Evolutionary conservation across 2,113 vertebrate genomes (phyloP).

Genomic region (Reinhardtius hippoglossoides): DNA sequence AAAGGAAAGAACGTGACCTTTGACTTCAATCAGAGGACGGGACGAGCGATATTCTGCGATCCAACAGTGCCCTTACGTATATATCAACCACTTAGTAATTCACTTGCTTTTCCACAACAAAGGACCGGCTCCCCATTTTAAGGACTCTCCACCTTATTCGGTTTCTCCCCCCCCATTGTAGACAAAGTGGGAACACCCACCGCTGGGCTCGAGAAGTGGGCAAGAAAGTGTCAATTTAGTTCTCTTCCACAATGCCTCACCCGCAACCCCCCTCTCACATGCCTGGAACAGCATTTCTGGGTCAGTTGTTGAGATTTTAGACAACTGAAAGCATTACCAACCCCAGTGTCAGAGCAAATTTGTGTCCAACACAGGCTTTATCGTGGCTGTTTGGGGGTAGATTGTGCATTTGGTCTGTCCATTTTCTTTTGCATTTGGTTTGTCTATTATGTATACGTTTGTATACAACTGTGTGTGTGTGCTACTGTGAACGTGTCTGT

Average conservation of each 20-base stretch:
- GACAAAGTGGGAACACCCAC: slow-evolving; percentile 19
- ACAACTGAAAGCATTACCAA: slow-evolving; percentile 69
- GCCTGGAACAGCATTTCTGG: slow-evolving; percentile 72
- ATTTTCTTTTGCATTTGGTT: slow-evolving; percentile 46
- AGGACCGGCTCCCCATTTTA: slow-evolving; percentile 12
- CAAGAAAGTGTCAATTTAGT: slow-evolving; percentile 57
- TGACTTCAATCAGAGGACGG: slow-evolving; percentile 37
- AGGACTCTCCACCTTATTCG: slow-evolving; percentile 31
- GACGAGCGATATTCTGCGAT: slow-evolving; percentile 42
- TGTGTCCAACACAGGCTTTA: slow-evolving; percentile 53
- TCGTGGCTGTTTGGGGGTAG: slow-evolving; percentile 44
- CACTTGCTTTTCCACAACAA: slow-evolving; percentile 34
- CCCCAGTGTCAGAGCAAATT: slow-evolving; percentile 75
- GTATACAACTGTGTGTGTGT: slow-evolving; percentile 4
- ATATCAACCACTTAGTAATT: slow-evolving; percentile 34
- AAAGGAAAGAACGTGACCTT: slow-evolving; percentile 37
- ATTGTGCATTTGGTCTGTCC: slow-evolving; percentile 35
- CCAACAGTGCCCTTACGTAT: slow-evolving; percentile 20
- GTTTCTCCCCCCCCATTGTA: slow-evolving; percentile 32
- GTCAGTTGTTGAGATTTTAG: slow-evolving; percentile 79
- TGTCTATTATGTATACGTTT: slow-evolving; percentile 29
- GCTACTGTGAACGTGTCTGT: slow-evolving; percentile 6
- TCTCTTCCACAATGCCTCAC: slow-evolving; percentile 60
- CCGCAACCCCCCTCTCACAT: slow-evolving; percentile 25
- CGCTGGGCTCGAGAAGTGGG: slow-evolving; percentile 38